Evolutionary conservation across 2,113 vertebrate species (phyloP).

Genomic region (Pelusios castaneus): DNA sequence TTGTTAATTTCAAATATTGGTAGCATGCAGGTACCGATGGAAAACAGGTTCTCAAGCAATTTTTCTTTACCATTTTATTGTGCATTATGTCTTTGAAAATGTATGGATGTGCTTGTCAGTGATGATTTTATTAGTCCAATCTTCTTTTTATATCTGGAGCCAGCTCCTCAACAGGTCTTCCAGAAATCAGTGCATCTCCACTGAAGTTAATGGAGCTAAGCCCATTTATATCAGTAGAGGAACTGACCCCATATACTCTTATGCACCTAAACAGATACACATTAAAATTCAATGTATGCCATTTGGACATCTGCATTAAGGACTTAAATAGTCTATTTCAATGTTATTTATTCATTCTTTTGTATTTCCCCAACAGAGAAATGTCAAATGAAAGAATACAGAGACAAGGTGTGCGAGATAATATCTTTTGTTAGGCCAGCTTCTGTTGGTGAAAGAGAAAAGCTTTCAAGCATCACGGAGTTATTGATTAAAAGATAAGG

Average conservation of each 20-base stretch:
- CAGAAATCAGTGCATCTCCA: background rate
- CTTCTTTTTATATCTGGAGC: background rate
- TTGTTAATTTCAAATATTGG: background rate
- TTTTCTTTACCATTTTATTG: background rate
- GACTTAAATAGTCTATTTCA: background rate
- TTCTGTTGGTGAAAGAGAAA: background rate
- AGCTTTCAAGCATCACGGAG: background rate
- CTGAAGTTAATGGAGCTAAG: background rate
- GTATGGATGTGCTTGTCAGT: fast-evolving
- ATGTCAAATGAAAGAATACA: background rate
- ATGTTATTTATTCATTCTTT: background rate
- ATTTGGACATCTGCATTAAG: too few species aligned
- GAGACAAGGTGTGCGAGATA: background rate
- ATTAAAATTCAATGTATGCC: too few species aligned
- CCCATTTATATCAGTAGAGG: background rate
- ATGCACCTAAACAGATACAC: background rate
- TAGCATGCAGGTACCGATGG: background rate
- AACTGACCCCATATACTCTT: background rate
- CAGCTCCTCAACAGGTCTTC: background rate
- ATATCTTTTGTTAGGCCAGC: background rate
- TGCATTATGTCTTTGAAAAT: background rate
- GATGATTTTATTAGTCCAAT: background rate
- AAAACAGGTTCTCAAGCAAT: background rate
- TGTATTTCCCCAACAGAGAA: background rate
- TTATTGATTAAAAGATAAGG: background rate